Evolutionary conservation across 2,113 vertebrate genomes (phyloP).

Genomic region (Esox niger): DNA sequence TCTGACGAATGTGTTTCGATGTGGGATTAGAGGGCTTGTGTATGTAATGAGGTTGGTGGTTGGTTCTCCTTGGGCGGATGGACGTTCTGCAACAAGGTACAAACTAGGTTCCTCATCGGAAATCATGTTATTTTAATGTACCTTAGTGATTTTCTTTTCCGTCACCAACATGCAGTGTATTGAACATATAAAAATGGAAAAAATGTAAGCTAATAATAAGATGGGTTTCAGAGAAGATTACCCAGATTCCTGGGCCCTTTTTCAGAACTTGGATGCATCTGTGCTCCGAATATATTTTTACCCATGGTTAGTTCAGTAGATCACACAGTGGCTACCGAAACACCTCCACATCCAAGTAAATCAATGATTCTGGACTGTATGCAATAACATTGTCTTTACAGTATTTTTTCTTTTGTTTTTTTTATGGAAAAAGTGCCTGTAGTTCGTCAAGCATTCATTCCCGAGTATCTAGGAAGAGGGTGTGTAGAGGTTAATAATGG

Average conservation of each 20-base stretch:
- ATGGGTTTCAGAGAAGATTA: neutral
- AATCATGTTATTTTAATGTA: conserved; percentile 45
- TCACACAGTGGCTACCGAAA: conserved; percentile 23
- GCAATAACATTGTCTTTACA: conserved; percentile 61
- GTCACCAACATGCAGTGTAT: conserved; percentile 16
- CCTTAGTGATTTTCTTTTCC: conserved; percentile 16
- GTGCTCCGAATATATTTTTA: conserved; percentile 14
- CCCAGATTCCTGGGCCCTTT: neutral
- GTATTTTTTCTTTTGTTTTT: conserved; percentile 27
- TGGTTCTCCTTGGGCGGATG: conserved; percentile 22
- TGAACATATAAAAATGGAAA: neutral
- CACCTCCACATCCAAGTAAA: neutral
- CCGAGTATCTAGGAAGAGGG: conserved; percentile 37
- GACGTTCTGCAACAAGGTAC: conserved; percentile 13
- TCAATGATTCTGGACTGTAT: conserved; percentile 45
- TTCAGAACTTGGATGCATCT: conserved; percentile 36
- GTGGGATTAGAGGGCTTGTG: conserved; percentile 38
- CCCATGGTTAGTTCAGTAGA: conserved; percentile 20
- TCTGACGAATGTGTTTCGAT: conserved; percentile 48
- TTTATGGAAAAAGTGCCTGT: conserved; percentile 74
- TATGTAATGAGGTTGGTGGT: conserved; percentile 39
- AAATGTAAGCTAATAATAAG: neutral
- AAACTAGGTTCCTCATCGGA: conserved; percentile 17
- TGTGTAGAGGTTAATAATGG: conserved; percentile 27
- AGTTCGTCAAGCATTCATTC: conserved; percentile 61